A percentile compares a stretch with the other conserved stretches of the same genome.
Evolutionary conservation across 2,113 vertebrate species (phyloP).

Genomic region (Ophiodon elongatus): DNA sequence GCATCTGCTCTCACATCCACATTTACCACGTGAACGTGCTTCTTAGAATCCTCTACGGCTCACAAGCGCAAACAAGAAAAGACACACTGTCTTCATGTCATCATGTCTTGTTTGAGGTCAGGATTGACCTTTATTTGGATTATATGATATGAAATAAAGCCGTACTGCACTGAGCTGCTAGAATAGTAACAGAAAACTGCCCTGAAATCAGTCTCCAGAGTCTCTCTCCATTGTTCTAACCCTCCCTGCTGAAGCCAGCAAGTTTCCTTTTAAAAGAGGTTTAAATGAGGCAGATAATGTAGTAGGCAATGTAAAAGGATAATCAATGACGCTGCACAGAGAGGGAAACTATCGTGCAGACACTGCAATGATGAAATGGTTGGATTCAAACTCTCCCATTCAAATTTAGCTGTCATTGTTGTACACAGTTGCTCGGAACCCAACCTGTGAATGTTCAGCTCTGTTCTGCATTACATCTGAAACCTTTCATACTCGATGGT

Average conservation of each 20-base stretch:
- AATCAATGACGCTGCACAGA: background rate
- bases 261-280: background rate
- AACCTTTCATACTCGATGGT: background rate
- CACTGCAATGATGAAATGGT: background rate
- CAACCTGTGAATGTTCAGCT: background rate
- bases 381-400: background rate
- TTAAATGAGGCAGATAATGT: background rate
- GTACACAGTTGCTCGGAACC: background rate
- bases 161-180: background rate
- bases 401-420: background rate
- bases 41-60: too few species aligned
- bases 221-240: background rate
- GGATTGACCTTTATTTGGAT: background rate
- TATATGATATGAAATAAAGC: background rate
- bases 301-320: background rate
- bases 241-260: background rate
- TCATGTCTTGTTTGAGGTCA: background rate
- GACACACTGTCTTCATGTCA: background rate
- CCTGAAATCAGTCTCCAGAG: background rate
- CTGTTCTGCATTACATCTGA: background rate
- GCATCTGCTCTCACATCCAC: too few species aligned
- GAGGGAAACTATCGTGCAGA: background rate
- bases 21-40: too few species aligned
- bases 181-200: background rate
- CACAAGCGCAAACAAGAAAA: background rate